Percentiles rank a stretch among this genome's conserved stretches.
These are phyloP conservation scores for Zaprionus kolodkinae DNA, from an alignment of 1,140 invertebrate genomes.

Conservation along the genomic window DNA sequence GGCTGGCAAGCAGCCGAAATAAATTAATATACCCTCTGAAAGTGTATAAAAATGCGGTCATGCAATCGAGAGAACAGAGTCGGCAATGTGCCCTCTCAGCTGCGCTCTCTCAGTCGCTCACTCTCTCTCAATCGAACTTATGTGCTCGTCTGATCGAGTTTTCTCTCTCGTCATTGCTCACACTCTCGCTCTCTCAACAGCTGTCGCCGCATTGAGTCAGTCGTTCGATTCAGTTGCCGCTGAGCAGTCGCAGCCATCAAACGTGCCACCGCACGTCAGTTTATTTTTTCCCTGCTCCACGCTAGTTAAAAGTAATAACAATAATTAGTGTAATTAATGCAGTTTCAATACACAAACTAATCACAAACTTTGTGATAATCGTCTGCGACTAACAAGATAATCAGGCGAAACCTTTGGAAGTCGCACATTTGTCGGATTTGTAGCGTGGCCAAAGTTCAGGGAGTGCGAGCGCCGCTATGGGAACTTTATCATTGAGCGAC, in stretches of 20 bases:
- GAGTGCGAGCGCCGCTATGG: slow-evolving; percentile 37
- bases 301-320: not conserved
- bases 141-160: not conserved
- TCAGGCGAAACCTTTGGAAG: slow-evolving; percentile 16
- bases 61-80: too few species aligned
- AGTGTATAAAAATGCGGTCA: too few species aligned
- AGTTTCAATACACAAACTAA: not conserved
- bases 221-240: not conserved
- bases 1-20: too few species aligned
- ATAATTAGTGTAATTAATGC: not conserved
- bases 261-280: not conserved
- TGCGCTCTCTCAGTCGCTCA: too few species aligned
- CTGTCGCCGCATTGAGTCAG: not conserved
- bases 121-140: not conserved
- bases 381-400: slow-evolving; percentile 4
- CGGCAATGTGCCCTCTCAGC: not conserved
- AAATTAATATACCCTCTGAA: too few species aligned
- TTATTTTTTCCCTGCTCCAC: not conserved
- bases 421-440: not conserved
- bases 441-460: slow-evolving; percentile 28
- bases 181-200: not conserved
- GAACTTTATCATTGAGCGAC: slow-evolving; percentile 58
- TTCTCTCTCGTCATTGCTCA: too few species aligned
- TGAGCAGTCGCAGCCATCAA: slow-evolving; percentile 3
- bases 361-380: slow-evolving; percentile 9